Evolutionary conservation across 2,113 vertebrate genomes (phyloP), one percentile per base, ranked within the genome.

Genomic region (Echinops telfairi): DNA sequence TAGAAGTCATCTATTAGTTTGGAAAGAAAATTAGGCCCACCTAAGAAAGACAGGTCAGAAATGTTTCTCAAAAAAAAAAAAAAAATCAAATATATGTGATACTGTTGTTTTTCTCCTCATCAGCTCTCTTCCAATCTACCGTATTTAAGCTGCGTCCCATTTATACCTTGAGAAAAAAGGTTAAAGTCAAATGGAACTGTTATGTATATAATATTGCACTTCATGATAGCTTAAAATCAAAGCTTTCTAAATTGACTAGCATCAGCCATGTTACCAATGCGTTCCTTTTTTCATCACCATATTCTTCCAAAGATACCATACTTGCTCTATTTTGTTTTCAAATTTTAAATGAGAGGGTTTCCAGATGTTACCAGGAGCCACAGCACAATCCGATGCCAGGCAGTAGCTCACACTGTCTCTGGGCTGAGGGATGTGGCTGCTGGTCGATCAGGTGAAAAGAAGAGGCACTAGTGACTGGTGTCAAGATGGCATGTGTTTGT

Each of bases 271-370:
- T 25, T 88, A 78, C 53, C n/a, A 84, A 89, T 92, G n/a, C 86
- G 31, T 83, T 86, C 27, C 79, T 76, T n/a, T 66, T 11, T 62
- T 66, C 47, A 58, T 86, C 82, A 68, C 33, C 75, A 89, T 2
- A 20, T 62, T 57, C 27, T 88, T 81, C 53, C n/a, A 84, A 89
- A 93, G 36, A 88, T 33, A 33, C 15, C 38, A 16, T 43, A 17
- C 6, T 83, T 83, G 90, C 85, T 71, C 83, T n/a, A 84, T 76
- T n/a, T 66, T 15, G 38, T 90, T 84, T 89, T 66, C 14, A 76
- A 43, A 93, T 81, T 71, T 64, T 82, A 87, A 70, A 6, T 80
- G 58, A 57, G 78, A 80, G 27, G 57, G 25, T 38, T 86, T 36
- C 29, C 33, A 70, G 25, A n/a, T 76, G 25, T 31, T 64, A 6